Evolutionary conservation across 2,113 vertebrate species (phyloP), one percentile per base, ranked within the genome.

Genomic region (Probosciger aterrimus): DNA sequence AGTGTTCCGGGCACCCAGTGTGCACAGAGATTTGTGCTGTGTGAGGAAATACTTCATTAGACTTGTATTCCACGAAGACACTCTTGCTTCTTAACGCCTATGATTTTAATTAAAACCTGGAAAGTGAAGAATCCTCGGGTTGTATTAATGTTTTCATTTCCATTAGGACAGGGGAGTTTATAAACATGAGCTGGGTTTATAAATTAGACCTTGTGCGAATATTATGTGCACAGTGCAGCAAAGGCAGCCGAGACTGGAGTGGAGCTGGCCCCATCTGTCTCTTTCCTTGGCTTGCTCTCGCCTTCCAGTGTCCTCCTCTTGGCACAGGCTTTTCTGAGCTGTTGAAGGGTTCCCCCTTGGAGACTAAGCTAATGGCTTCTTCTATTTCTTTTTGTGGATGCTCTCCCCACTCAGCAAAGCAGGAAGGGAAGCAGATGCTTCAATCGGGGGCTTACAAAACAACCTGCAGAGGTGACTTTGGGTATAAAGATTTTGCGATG

Each of bases 61-160:
- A 97, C 96, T 98, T 97, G 91, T 97, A 98, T 98, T 98, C 97
- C 98, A 97, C 10, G 43, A 98, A 98, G 97, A 94, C 95, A 82
- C 93, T 97, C 97, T 97, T 57, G 71, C 96, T 98, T 97, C 97
- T 98, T 97, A 98, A 98, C 35, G 97, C 98, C 98, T 97, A 95
- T 97, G 97, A 98, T 98, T 98, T 98, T 98, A 98, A 98, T 98
- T 98, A 98, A 98, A 98, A 98, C 97, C 97, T 97, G 97, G 93
- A 97, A 98, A 98, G 96, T 97, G 97, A 98, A 98, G 97, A 98
- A 98, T 98, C 96, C 95, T 98, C 91, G 97, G 97, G 95, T 97
- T 97, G 93, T 98, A 98, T 98, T 98, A 98, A 98, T 98, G 98
- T 97, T 97, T 98, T 97, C 96, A 97, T 98, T 98, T 98, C 98